Evolutionary conservation across 2,113 vertebrate species (phyloP).

Genomic region (Oryzias melastigma): DNA sequence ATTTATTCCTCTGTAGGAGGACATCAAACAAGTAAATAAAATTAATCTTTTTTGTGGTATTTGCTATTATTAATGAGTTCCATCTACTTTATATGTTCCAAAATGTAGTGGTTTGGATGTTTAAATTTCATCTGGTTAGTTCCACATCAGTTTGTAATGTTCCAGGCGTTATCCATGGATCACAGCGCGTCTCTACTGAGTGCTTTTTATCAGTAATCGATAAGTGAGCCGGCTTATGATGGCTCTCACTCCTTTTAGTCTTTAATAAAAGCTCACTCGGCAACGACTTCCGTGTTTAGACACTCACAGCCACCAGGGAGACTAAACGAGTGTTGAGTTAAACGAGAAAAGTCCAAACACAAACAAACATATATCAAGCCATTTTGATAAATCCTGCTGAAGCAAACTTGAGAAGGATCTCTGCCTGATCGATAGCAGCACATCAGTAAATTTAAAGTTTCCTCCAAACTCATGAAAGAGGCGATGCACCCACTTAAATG

Average conservation of each 20-base stretch:
- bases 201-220: slow-evolving; percentile 77
- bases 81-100: too few species aligned
- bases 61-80: too few species aligned
- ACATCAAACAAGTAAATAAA: too few species aligned
- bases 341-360: slow-evolving; percentile 23
- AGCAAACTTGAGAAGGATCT: slow-evolving; percentile 26
- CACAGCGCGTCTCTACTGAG: slow-evolving; percentile 68
- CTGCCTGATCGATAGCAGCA: slow-evolving; percentile 36
- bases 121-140: too few species aligned
- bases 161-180: slow-evolving; percentile 73
- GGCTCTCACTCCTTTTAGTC: slow-evolving; percentile 76
- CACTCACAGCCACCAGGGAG: slow-evolving; percentile 31
- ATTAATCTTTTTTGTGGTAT: too few species aligned
- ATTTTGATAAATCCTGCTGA: slow-evolving; percentile 15
- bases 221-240: slow-evolving; percentile 69
- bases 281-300: slow-evolving; percentile 51
- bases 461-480: slow-evolving; percentile 33
- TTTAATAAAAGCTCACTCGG: slow-evolving; percentile 76
- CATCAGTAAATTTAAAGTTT: slow-evolving; percentile 44
- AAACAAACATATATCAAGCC: slow-evolving; percentile 12
- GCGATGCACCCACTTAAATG: slow-evolving; percentile 32
- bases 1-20: too few species aligned
- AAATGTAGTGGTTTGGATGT: too few species aligned
- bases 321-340: slow-evolving; percentile 42
- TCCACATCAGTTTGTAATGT: slow-evolving; percentile 33